Evolutionary conservation across 2,113 vertebrate genomes (phyloP).

Genomic region (Hippocampus comes): DNA sequence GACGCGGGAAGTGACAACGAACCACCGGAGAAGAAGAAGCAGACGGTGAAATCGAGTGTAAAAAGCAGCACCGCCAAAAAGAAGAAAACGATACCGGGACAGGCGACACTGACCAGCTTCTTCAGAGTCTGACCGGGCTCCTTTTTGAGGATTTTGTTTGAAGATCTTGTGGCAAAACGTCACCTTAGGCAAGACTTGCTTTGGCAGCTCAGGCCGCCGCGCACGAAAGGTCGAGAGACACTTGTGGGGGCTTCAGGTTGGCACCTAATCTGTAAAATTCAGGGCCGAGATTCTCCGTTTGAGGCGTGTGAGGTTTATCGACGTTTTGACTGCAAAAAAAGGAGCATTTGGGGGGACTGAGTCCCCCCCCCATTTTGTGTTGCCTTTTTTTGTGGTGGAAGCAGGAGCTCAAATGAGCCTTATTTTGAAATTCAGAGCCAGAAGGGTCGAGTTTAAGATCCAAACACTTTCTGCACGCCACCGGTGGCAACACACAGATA

Average conservation of each 20-base stretch:
- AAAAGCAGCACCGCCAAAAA: conserved; percentile 62
- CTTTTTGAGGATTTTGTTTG: too few species aligned
- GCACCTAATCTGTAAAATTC: too few species aligned
- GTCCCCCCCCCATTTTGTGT: neutral
- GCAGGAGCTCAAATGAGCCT: neutral
- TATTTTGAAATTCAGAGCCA: neutral
- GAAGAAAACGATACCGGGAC: conserved; percentile 82
- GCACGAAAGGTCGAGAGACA: too few species aligned
- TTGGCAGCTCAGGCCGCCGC: neutral
- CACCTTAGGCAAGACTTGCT: neutral
- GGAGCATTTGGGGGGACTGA: neutral
- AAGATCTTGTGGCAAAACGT: neutral
- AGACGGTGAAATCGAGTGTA: conserved; percentile 64
- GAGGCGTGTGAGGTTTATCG: neutral
- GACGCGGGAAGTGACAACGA: conserved; percentile 72
- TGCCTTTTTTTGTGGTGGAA: neutral
- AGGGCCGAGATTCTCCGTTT: too few species aligned
- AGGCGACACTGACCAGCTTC: conserved; percentile 84
- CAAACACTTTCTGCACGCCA: neutral
- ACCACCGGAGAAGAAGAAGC: conserved; percentile 76
- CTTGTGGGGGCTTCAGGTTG: too few species aligned
- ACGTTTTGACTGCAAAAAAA: neutral
- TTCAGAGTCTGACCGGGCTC: conserved; percentile 73
- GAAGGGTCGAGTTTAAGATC: neutral
- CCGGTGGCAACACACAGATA: neutral